Evolutionary conservation across 2,888 invertebrate species (phyloP), one percentile per base, ranked within the genome.

Genomic region (Octodonta nipae): DNA sequence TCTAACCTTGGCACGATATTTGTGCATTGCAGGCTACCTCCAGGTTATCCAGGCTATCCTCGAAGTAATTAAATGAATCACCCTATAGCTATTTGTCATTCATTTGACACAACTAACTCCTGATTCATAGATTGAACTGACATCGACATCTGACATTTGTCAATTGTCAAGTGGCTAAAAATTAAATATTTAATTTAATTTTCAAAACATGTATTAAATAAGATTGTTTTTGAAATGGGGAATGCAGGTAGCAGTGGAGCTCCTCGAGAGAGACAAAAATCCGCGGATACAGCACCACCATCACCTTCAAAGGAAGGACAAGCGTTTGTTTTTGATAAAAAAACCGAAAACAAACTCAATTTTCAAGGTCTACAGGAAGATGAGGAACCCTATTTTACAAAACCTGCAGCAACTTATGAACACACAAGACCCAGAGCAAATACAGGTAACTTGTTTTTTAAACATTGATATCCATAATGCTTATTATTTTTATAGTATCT

Each of bases 241-340:
- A 84, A 84, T 57, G 80, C 81, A 42, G 80, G 80, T 37, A 78
- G 78, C 53, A 76, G 78, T 39, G 77, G 78, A 48, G 75, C 72
- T 51, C 71, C 71, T 34, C 69, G 77, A 10, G 73, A 82, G 48
- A 73, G 84, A 52, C 79, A 80, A 47, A 80, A 81, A 57, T 76
- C 79, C 26, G 70, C 74, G 12, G 71, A 70, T 36, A 56, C 58
- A 22, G 56, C 55, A 40, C 73, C 74, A 15, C 65, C 71, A 6
- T 75, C 75, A 1, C 75, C 75, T 6, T 60, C 61, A 8, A 71
- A 71, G 51, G 82, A 82, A 54, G 82, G 79, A 34, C 84, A 84
- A 57, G 84, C 85, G 28, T 87, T 88, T 66, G 74, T 76, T 33
- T 87, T 88, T 65, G 85, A 86, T 58, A 85, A 85, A 61, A 80